A percentile compares a stretch with the other conserved stretches of the same genome.
Conservation (phyloP, 2,888 invertebrate genomes). For the Hymenopus coronatus region DNA sequence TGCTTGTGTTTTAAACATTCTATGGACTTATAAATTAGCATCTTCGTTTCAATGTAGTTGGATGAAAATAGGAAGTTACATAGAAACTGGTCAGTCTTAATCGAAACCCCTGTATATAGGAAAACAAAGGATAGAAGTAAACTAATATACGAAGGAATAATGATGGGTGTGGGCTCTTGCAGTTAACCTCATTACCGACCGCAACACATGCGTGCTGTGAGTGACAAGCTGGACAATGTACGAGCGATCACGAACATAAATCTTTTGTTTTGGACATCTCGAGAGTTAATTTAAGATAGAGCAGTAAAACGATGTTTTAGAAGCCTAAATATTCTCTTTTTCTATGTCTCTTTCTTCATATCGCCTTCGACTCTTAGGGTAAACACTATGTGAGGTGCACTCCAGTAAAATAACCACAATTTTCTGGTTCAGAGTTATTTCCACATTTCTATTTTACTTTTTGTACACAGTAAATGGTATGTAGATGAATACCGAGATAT, state of each 20-base stretch:
- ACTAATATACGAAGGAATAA: background rate
- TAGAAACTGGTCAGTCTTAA: too few species aligned
- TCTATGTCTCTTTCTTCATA: background rate
- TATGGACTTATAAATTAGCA: too few species aligned
- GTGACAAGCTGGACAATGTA: background rate
- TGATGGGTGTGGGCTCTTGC: background rate
- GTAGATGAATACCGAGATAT: too few species aligned
- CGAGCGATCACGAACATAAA: background rate
- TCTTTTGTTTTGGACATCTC: background rate
- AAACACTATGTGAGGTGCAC: background rate
- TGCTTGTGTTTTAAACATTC: too few species aligned
- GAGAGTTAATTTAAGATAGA: background rate
- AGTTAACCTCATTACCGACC: background rate
- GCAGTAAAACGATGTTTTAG: background rate
- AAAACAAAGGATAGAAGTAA: background rate
- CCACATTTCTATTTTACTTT: too few species aligned
- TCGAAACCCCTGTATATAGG: background rate
- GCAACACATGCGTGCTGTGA: background rate
- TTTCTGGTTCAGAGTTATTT: too few species aligned
- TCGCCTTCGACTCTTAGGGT: background rate
- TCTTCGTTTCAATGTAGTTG: too few species aligned
- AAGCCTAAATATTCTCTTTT: background rate
- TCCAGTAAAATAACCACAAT: background rate
- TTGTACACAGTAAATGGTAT: too few species aligned
- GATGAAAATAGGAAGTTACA: too few species aligned